Base-by-base conservation (phyloP, 2,113 vertebrate species). In the Bubo blakistoni region DNA sequence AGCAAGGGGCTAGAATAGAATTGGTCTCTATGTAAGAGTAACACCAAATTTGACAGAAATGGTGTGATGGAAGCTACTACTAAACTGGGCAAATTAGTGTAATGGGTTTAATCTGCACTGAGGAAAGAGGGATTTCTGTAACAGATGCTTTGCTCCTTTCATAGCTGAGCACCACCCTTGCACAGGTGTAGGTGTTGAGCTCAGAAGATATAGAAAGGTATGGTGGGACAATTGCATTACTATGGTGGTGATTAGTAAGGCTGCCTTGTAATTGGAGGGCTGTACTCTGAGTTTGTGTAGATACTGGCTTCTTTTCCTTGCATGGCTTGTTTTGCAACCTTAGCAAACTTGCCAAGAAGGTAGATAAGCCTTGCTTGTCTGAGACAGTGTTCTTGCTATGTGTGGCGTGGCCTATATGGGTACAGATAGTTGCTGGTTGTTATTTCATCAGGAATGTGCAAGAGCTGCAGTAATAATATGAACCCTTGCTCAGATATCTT, bases 401-500 rank as follows among this genome's bases (percentile, higher is more conserved):
- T 16, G 16, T 51, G 18, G 25, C 25, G 16, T 84, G 52, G 17
- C 13, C 54, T 70, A 1, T 14, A 13, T 2, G 5, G 13, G 10
- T 70, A 88, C 51, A 58, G 8, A 25, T 73, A 62, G 38, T 51
- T 36, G 10, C 32, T 73, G 25, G 0, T 1, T 19, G 95, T 94
- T 65, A 19, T 88, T 76, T 6, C 11, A 3, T 59, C 30, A 59
- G 42, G 65, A 9, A 15, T 24, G 13, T 30, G 14, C 16, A 36
- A 63, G 55, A 81, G 26, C 25, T 51, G 7, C 7, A 36, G 16
- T 26, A 15, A 34, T 16, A 59, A 27, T 18, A 47, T 66, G 61
- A 74, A 0, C 6, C 11, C 17, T 81, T 49, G 8, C 36, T 82
- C 1, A 2, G 13, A 14, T 44, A 12, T 1, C 1, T 26, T 79